Evolutionary conservation across 2,888 invertebrate species (phyloP), one percentile per base, ranked within the genome.

Genomic region (Lycocerus yunnanus): DNA sequence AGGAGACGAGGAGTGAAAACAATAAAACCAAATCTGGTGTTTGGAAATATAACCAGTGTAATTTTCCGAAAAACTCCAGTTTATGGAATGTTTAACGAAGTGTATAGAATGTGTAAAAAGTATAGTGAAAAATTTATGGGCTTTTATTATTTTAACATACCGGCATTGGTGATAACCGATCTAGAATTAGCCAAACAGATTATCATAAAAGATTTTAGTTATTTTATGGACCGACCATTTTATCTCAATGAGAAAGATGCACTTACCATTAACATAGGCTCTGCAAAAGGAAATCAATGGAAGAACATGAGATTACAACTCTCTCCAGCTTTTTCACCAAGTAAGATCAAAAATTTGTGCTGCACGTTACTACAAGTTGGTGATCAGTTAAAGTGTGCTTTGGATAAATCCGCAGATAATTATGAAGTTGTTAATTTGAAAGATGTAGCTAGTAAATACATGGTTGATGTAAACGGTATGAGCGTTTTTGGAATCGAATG

Each of bases 301-400:
- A 88, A 87, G 76, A 85, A 85, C 58, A 80, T 89, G 9, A 84
- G 90, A 80, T n/a, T 85, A 0, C 88, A 89, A 73, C 82, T 90
- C 20, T 87, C 88, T 0, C 89, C 90, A 0, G 88, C 88, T 0
- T 87, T 90, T 78, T 88, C 89, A 1, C 85, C 87, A 2, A 88
- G 88, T 14, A 89, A 89, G 80, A 83, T 90, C 76, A 89, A 86
- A 78, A 84, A 82, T 68, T 88, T 89, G 88, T 86, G 88, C 20
- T 83, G 84, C 0, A 82, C 88, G 10, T 85, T 89, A 80, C 75
- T 84, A 18, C 84, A 86, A 16, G 87, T 85, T 58, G 83, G 84
- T 2, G 67, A 81, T 20, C 80, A 81, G 16, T 80, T 86, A 18
- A 74, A 75, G 5, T 67, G 73, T 0, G 78, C 82, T 27, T 65